Conservation (phyloP, 2,113 vertebrate genomes). For the Mandrillus leucophaeus region DNA sequence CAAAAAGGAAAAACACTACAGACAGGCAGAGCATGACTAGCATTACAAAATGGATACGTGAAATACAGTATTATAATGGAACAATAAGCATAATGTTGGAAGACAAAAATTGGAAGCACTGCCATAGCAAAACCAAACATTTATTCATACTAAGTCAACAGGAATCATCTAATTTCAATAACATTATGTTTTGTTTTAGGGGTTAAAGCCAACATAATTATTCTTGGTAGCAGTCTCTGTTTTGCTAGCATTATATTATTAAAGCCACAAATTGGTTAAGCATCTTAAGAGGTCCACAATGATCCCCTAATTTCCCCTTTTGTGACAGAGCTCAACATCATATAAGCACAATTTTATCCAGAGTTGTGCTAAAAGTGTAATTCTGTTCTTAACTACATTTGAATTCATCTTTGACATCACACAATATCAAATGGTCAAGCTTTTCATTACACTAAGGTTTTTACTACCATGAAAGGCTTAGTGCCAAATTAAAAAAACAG, state of each 20-base stretch:
- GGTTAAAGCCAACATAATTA: not conserved
- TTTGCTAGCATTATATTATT: not conserved
- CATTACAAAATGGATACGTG: not conserved
- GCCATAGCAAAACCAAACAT: constrained; percentile 24
- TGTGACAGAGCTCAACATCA: not conserved
- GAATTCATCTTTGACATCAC: not conserved
- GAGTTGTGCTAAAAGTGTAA: not conserved
- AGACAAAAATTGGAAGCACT: constrained; percentile 34
- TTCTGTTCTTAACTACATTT: not conserved
- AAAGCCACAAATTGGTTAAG: not conserved
- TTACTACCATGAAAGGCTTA: not conserved
- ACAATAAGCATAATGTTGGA: not conserved
- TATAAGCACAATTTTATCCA: not conserved
- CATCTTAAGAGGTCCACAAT: not conserved
- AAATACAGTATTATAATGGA: not conserved
- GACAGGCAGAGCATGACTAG: not conserved
- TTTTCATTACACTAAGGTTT: not conserved
- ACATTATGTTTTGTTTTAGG: not conserved
- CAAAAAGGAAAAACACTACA: constrained; percentile 19
- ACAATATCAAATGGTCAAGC: not conserved
- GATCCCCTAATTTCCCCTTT: not conserved
- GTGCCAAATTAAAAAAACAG: not conserved
- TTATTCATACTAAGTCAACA: constrained; percentile 1
- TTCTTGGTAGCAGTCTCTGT: not conserved
- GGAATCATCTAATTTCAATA: constrained; percentile 7